Base-by-base conservation (phyloP, 2,888 invertebrate genomes). In the Lydus trimaculatus region DNA sequence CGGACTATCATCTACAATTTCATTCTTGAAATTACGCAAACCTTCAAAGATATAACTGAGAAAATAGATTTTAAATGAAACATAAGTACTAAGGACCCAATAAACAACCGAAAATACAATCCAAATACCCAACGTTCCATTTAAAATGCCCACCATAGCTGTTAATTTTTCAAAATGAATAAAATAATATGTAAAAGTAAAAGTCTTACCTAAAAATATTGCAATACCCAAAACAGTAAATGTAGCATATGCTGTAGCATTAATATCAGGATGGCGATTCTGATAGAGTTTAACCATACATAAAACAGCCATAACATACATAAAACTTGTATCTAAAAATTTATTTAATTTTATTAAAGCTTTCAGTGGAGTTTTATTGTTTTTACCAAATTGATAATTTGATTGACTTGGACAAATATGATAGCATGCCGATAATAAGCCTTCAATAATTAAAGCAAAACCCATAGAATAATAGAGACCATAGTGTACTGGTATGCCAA, bases 381-480 rank as follows among this genome's bases (percentile, higher is more conserved):
- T 89, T n/a, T 85, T 83, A 96, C 95, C 96, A 84, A 96, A 96
- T 82, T 96, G 96, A 84, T 95, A 96, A 85, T 96, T 96, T 79
- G 93, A 92, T 80, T 93, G 92, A 85, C 92, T 95, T 0, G 96
- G 96, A 76, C 96, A 96, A 63, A 96, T 91, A 79, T 96, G 96
- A 84, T 97, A 97, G 83, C 94, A 94, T 1, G 90, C 95, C 8
- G 95, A 95, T 33, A 96, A 88, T 1, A 95, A 79, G 0, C 96
- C 96, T 86, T 96, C 96, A 91, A 96, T 94, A 66, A 92, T 90
- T 15, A 96, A 87, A 0, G 94, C 94, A 58, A 92, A 86, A 0
- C 95, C 96, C 93, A 96, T 93, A 0, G 95, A 92, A 85, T 96
- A 95, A 83, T 92, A 93, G 31, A 96, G 84, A 0, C 96, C 96